Evolutionary conservation across 2,113 vertebrate genomes (phyloP).

Genomic region (Sander lucioperca): DNA sequence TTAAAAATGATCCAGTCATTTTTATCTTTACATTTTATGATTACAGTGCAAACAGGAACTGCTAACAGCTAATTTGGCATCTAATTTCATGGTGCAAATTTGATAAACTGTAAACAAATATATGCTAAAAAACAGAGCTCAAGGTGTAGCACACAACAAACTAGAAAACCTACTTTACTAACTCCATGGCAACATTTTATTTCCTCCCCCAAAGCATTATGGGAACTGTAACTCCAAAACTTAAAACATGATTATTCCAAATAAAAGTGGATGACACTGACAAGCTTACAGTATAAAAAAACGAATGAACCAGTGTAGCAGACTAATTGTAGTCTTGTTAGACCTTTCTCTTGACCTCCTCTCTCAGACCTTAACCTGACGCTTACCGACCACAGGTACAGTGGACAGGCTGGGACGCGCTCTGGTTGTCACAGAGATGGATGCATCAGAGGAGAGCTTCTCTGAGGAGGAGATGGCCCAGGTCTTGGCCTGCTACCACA

Average conservation of each 20-base stretch:
- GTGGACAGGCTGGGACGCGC: slow-evolving; percentile 88
- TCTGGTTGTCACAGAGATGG: slow-evolving; percentile 82
- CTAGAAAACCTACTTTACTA: neutral
- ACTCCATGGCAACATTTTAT: neutral
- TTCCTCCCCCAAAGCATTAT: neutral
- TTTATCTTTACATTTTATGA: neutral
- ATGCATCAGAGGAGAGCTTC: slow-evolving; percentile 71
- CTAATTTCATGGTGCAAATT: neutral
- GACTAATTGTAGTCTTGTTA: neutral
- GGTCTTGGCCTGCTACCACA: slow-evolving; percentile 85
- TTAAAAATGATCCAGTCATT: neutral
- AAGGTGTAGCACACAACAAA: neutral
- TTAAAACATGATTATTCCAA: neutral
- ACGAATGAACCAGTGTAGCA: neutral
- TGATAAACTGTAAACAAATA: neutral
- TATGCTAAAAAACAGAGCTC: neutral
- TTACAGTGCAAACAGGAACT: neutral
- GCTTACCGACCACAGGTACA: slow-evolving; percentile 73
- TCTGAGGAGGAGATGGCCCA: slow-evolving; percentile 76
- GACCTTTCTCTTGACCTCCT: neutral
- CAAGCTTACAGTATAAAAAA: neutral
- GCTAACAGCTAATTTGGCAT: neutral
- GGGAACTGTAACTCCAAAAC: neutral
- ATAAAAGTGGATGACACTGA: neutral
- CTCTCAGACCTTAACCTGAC: neutral